Conservation (phyloP, 23 tunicate genomes). For the Trididemnum miniatum region DNA sequence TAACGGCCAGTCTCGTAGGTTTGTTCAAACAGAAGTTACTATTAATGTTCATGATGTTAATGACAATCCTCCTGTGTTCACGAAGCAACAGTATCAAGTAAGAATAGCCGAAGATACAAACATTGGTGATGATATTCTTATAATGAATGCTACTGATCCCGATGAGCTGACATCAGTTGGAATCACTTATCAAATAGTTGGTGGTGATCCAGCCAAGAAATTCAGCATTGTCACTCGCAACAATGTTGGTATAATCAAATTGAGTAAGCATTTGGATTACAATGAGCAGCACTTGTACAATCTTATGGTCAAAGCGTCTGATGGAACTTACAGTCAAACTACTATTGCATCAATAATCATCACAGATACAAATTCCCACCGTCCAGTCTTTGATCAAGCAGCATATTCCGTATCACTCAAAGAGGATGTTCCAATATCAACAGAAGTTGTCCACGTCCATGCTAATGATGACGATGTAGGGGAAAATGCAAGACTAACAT, state of each 20-base stretch:
- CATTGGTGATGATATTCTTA: conserved; percentile 31
- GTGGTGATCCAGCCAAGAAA: conserved; percentile 47
- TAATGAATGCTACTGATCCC: conserved; percentile 58
- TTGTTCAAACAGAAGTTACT: conserved; percentile 36
- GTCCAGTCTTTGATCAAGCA: conserved; percentile 54
- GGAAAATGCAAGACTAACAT: conserved; percentile 85
- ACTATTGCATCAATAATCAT: conserved; percentile 51
- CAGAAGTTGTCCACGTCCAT: conserved; percentile 54
- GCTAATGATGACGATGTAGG: conserved; percentile 85
- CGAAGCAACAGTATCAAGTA: conserved; percentile 4
- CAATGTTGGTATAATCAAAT: conserved; percentile 44
- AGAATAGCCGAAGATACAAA: conserved; percentile 56
- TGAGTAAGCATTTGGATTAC: conserved; percentile 49
- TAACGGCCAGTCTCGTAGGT: conserved; percentile 37
- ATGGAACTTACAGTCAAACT: conserved; percentile 41
- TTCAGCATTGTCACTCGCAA: conserved; percentile 50
- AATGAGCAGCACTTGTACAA: conserved; percentile 42
- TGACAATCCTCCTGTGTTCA: conserved; percentile 83
- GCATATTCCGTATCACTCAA: conserved; percentile 20
- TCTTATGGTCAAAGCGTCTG: conserved; percentile 51
- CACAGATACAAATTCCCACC: conserved; percentile 73
- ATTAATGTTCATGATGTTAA: conserved; percentile 58
- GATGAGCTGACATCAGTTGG: conserved; percentile 38
- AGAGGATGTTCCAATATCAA: conserved; percentile 49
- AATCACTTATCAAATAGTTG: conserved; percentile 38